These are phyloP conservation scores for Acanthis flammea DNA, from an alignment of 2,797 vertebrate genomes.

Conservation along the genomic window DNA sequence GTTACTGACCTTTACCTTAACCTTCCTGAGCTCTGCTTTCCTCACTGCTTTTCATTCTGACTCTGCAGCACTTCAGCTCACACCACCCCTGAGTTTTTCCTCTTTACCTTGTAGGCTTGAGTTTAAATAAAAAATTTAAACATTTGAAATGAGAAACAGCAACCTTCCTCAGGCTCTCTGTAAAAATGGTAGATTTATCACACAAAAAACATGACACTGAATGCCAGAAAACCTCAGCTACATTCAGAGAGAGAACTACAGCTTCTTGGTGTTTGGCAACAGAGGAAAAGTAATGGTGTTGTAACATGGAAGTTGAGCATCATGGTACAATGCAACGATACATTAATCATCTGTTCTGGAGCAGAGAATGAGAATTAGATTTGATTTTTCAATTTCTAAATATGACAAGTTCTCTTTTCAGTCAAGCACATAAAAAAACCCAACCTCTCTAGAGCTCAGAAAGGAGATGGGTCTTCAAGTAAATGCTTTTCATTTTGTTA, in stretches of 20 bases:
- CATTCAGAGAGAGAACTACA: not conserved
- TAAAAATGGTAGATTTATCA: not conserved
- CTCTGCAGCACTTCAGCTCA: not conserved
- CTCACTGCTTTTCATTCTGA: not conserved
- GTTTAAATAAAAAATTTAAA: not conserved
- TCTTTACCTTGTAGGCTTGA: not conserved
- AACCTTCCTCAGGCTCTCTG: not conserved
- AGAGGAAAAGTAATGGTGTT: not conserved
- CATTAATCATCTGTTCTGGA: not conserved
- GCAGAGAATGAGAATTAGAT: not conserved
- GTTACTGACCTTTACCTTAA: not conserved
- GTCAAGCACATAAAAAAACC: not conserved
- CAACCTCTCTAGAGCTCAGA: not conserved
- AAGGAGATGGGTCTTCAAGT: not conserved
- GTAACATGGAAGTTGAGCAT: not conserved
- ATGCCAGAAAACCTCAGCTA: not conserved
- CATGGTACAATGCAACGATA: not conserved
- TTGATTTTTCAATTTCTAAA: constrained; percentile 2
- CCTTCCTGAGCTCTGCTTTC: not conserved
- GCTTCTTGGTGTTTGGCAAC: not conserved
- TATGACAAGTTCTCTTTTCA: not conserved
- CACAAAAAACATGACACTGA: not conserved
- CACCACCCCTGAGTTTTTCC: not conserved
- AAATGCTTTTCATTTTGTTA: not conserved
- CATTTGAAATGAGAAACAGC: not conserved